These are phyloP conservation scores for Orbicella faveolata DNA, from an alignment of 64 coral and sea anemone genomes.

Conservation along the genomic window DNA sequence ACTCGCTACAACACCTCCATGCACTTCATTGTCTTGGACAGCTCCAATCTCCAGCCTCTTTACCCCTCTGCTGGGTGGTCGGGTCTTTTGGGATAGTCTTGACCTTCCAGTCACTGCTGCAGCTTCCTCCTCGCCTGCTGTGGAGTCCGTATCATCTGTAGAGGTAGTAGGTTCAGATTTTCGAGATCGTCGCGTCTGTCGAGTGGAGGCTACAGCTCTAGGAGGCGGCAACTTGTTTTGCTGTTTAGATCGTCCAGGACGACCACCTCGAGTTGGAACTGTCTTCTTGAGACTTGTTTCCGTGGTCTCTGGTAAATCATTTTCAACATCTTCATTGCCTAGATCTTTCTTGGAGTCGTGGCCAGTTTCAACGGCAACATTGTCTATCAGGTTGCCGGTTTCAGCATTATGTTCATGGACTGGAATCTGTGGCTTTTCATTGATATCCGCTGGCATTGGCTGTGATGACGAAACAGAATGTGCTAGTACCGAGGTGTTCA, in stretches of 20 bases:
- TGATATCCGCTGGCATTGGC: neutral
- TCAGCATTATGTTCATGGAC: neutral
- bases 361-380: neutral
- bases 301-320: neutral
- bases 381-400: neutral
- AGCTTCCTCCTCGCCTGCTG: constrained; percentile 9
- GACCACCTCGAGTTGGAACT: neutral
- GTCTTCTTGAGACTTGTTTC: neutral
- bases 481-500: neutral
- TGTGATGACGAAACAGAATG: neutral
- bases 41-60: neutral
- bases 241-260: neutral
- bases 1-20: neutral
- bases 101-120: neutral
- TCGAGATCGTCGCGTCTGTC: constrained; percentile 4
- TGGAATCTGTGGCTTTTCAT: neutral
- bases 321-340: neutral
- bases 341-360: neutral
- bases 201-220: neutral
- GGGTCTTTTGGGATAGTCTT: neutral
- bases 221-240: neutral
- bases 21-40: neutral
- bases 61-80: neutral
- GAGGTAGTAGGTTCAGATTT: neutral
- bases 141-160: constrained; percentile 14